Base-by-base conservation (phyloP, 2,888 invertebrate species). In the Stomorhina lunata region DNA sequence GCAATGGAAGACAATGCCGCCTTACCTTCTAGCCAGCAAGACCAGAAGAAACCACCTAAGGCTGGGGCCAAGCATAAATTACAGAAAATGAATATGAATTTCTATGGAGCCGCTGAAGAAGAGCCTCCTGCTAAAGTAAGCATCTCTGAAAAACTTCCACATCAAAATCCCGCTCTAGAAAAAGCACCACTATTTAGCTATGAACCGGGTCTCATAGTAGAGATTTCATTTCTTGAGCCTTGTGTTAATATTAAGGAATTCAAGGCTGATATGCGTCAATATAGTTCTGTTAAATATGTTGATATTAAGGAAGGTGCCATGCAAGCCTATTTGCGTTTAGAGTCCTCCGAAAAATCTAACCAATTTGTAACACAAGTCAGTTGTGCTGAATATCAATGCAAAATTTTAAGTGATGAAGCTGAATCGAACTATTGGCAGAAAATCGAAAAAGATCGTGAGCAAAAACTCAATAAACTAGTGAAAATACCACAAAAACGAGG, bases 391-490 rank as follows among this genome's bases (percentile, higher is more conserved):
- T 88, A 89, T 72, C 87, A 88, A 32, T 88, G 90, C 5, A 55
- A 88, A 84, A 89, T 94, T 10, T 86, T 94, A 72, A 86, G 91
- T 84, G 95, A 94, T 0, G 92, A 94, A 1, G 95, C 95, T 82
- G 97, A 97, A 89, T 92, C 92, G 40, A 91, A 92, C 22, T 98
- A 98, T 91, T 98, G 97, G 97, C 91, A 94, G 17, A 95, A 95
- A 88, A 95, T 97, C 43, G 92, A 93, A 84, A 90, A 91, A 10
- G 94, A 95, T 87, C 92, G 91, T 2, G 90, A 91, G 71, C 87
- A 89, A 40, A 91, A 91, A 63, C 73, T 91, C 4, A 88, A 87
- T 29, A 91, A 91, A 79, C 87, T 87, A 22, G 86, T 91, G 0
- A 89, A 89, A 57, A 85, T 90, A 0, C 90, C 89, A 27, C 88